A percentile compares a stretch with the other conserved stretches of the same genome.
Conservation (phyloP, 2,113 vertebrate species). For the Leiothrix lutea region DNA sequence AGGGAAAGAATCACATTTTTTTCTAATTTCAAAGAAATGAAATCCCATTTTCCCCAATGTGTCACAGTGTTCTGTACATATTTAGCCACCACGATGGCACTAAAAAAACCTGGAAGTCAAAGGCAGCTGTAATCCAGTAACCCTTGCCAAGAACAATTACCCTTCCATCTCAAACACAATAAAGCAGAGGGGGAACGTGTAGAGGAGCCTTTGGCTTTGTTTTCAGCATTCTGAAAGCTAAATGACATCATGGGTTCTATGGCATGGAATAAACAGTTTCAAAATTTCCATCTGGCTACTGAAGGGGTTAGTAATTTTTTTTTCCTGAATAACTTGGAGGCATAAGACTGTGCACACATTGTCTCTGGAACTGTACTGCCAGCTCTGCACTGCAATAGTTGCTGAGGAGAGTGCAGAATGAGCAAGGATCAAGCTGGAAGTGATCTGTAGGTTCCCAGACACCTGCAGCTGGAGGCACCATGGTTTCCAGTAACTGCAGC, state of each 20-base stretch:
- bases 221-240: neutral
- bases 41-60: neutral
- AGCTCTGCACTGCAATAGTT: neutral
- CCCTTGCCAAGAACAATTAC: neutral
- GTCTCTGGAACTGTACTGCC: neutral
- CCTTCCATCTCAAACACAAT: constrained; percentile 19
- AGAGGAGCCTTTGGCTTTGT: neutral
- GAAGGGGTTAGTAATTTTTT: neutral
- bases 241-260: neutral
- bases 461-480: neutral
- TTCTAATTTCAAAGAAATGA: constrained; percentile 8
- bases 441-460: neutral
- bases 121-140: neutral
- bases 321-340: neutral
- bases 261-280: neutral
- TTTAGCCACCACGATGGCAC: neutral
- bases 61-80: neutral
- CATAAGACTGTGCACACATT: neutral
- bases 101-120: neutral
- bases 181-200: neutral
- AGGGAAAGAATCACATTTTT: constrained; percentile 25
- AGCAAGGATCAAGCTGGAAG: neutral
- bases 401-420: neutral
- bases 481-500: neutral
- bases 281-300: constrained; percentile 6